phyloP scores from a whole-genome alignment of 2,888 invertebrate genomes.

The Lysandra coridon region DNA sequence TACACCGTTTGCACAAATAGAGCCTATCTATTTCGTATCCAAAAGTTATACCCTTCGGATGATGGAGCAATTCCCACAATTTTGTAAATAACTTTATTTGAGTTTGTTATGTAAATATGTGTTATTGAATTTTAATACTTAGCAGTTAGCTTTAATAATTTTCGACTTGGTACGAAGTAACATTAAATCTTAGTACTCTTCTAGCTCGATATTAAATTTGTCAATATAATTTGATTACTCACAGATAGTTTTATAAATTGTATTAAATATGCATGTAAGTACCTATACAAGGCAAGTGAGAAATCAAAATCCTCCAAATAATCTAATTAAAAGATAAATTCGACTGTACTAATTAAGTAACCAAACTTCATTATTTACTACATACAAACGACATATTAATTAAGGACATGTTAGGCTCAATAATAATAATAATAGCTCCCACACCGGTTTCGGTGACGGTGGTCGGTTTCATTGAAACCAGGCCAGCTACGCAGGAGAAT shows the following conservation, averaged over 20 bases:
- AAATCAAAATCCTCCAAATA: neutral
- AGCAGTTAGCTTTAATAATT: neutral
- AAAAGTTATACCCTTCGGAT: constrained; percentile 11
- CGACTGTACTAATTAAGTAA: neutral
- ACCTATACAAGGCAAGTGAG: no score
- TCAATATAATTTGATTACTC: no score
- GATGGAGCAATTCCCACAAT: neutral
- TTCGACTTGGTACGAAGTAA: neutral
- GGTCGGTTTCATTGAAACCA: no score
- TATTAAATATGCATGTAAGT: no score
- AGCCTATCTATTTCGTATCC: constrained; percentile 19
- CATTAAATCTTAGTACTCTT: neutral
- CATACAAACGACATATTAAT: neutral
- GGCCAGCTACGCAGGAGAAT: no score
- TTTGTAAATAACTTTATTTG: neutral
- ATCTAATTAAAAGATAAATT: neutral
- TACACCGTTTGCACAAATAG: constrained; percentile 30
- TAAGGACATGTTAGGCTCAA: neutral
- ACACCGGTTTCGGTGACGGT: no score
- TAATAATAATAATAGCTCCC: no score
- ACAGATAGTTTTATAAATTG: no score
- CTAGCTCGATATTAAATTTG: no score
- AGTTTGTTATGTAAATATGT: neutral
- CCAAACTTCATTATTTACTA: neutral
- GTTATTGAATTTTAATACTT: neutral